Evolutionary conservation across 2,797 vertebrate species (phyloP), one percentile per base, ranked within the genome.

Genomic region (Poecile montanus): DNA sequence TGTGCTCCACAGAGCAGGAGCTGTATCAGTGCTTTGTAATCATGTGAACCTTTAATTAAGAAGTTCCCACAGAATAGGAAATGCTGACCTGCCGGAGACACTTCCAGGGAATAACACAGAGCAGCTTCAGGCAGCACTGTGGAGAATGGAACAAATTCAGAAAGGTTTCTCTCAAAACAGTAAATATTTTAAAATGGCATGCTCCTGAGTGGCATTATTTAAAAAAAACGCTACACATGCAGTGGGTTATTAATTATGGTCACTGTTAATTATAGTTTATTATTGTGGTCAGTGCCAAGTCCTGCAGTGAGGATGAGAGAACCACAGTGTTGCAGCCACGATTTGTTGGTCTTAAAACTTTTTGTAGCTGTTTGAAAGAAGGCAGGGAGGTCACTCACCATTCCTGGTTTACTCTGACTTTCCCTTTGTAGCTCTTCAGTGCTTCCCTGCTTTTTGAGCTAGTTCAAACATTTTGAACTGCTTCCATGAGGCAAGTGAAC

Each of bases 31-130:
- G 85, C 78, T 85, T 82, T 85, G 72, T 57, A 76, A 73, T 79
- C n/a, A 36, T 71, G 92, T 65, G 91, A 95, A 73, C 83, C 61
- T 82, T 88, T 79, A 95, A 91, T 93, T 91, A 83, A 68, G 72
- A 45, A 42, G 48, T 93, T 96, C 88, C 86, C 91, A 91, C 56
- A 71, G 85, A 54, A 67, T 2, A 77, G 63, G 40, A 57, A 53
- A 61, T 14, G 53, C 54, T 30, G 4, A 60, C 85, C 81, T 86
- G 56, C 56, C 0, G 1, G 76, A 73, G 80, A 30, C 22, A 6
- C 17, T n/a, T 47, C 2, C 5, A 22, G 23, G 30, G 47, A 62
- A 5, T 56, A 60, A 44, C 63, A 45, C 4, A 1, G 32, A 67
- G 66, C 44, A 17, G 4, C 61, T 57, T 48, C 61, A 17, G 36